A percentile compares a stretch with the other conserved stretches of the same genome.
These are phyloP conservation scores for Zelostemma sp. DNA, from an alignment of 1,140 invertebrate genomes.

Conservation along the genomic window DNA sequence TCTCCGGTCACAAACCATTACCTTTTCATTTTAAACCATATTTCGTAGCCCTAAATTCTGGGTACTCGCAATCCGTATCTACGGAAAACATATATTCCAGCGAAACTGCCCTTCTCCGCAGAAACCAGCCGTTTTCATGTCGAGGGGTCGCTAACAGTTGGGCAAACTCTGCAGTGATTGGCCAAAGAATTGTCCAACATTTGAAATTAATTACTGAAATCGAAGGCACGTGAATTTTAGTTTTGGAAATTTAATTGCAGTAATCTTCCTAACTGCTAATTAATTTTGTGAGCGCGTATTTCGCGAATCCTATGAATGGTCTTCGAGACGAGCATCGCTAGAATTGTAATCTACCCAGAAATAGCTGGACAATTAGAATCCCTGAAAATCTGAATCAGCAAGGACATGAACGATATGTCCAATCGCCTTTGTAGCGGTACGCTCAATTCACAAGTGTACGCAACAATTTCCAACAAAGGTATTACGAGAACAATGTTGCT, in stretches of 20 bases:
- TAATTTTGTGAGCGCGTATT: no score
- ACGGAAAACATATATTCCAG: conserved; percentile 42
- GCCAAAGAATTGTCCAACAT: no score
- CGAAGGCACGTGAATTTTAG: no score
- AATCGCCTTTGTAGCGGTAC: conserved; percentile 44
- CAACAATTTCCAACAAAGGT: conserved; percentile 45
- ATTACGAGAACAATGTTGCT: conserved; percentile 48
- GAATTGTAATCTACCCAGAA: no score
- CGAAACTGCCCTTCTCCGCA: conserved; percentile 32
- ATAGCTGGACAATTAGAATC: no score
- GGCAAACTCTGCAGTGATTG: no score
- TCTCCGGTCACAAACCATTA: conserved; percentile 68
- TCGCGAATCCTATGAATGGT: no score
- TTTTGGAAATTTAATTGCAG: no score
- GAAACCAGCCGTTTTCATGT: conserved; percentile 10
- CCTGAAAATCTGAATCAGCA: conserved; percentile 63
- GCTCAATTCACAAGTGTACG: conserved; percentile 42
- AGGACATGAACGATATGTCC: conserved; percentile 56
- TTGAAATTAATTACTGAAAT: no score
- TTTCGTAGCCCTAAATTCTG: conserved; percentile 25
- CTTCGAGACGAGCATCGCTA: no score
- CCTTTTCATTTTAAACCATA: conserved; percentile 65
- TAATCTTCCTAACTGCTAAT: no score
- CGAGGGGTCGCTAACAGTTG: conserved; percentile 14
- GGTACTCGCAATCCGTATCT: conserved; percentile 37